Evolutionary conservation across 2,113 vertebrate genomes (phyloP).

Genomic region (Hypocryptadius cinnamomeus): DNA sequence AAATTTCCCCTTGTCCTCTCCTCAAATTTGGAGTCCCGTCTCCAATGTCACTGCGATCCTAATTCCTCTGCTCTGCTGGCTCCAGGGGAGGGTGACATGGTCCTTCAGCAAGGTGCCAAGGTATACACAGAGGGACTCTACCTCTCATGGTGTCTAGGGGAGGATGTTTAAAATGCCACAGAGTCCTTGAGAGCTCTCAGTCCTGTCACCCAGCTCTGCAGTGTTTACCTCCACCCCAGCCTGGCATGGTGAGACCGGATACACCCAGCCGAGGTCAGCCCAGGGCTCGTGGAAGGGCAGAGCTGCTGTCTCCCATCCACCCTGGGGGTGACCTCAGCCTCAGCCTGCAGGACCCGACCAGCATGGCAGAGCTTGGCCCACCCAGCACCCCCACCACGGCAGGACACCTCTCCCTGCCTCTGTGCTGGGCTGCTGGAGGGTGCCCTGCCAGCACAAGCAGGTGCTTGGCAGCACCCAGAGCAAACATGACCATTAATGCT

Average conservation of each 20-base stretch:
- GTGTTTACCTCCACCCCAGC: neutral
- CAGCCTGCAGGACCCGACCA: neutral
- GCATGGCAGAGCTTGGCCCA: neutral
- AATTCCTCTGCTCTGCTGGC: neutral
- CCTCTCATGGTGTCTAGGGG: neutral
- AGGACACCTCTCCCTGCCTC: neutral
- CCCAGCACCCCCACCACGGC: fast-evolving
- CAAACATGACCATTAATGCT: neutral
- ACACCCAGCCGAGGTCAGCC: neutral
- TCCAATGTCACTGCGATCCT: neutral
- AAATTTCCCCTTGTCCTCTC: neutral
- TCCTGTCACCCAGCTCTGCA: neutral
- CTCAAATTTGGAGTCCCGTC: neutral
- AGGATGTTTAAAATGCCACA: neutral
- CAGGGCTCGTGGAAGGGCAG: neutral
- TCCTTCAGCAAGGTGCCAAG: neutral
- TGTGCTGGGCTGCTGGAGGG: neutral
- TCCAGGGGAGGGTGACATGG: neutral
- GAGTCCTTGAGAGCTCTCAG: neutral
- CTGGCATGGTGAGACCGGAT: fast-evolving
- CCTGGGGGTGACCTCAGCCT: neutral
- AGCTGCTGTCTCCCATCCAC: neutral
- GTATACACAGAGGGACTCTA: neutral
- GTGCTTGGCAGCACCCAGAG: neutral
- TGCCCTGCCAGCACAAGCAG: neutral